Evolutionary conservation across 2,113 vertebrate species (phyloP).

Genomic region (Chaetodon trifascialis): DNA sequence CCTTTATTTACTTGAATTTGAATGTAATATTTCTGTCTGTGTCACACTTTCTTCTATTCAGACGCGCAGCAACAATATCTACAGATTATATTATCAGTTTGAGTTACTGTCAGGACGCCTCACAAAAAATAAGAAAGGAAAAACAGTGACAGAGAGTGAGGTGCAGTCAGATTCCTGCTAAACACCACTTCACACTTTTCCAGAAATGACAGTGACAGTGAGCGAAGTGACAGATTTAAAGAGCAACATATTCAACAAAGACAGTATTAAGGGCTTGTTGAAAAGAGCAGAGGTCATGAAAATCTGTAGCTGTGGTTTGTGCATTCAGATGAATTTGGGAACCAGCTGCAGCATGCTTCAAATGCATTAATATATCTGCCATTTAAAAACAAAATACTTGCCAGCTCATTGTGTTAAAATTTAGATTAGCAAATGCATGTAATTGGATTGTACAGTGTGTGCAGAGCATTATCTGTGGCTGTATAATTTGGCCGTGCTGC

Average conservation of each 20-base stretch:
- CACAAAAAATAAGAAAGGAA: too few species aligned
- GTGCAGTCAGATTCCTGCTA: not conserved
- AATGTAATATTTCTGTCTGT: not conserved
- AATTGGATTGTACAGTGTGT: conserved; percentile 38
- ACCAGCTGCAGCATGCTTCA: conserved; percentile 15
- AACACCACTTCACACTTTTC: not conserved
- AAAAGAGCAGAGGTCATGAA: not conserved
- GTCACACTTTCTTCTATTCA: not conserved
- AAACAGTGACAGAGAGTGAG: not conserved
- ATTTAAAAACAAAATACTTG: conserved; percentile 23
- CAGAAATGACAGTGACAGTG: not conserved
- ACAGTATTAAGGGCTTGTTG: not conserved
- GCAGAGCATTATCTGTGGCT: conserved; percentile 44
- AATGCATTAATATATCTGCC: conserved; percentile 18
- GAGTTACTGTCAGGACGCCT: not conserved
- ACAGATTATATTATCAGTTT: not conserved
- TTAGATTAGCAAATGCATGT: conserved; percentile 46
- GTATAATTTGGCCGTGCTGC: conserved; percentile 54
- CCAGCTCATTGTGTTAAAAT: conserved; percentile 18
- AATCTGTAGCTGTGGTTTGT: not conserved
- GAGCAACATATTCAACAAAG: not conserved
- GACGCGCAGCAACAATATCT: not conserved
- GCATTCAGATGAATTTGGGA: not conserved
- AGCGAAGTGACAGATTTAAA: not conserved
- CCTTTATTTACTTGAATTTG: not conserved